A percentile compares a stretch with the other conserved stretches of the same genome.
These are phyloP conservation scores for Rattus norvegicus DNA, from an alignment of 2,113 vertebrate genomes.

Conservation along the genomic window DNA sequence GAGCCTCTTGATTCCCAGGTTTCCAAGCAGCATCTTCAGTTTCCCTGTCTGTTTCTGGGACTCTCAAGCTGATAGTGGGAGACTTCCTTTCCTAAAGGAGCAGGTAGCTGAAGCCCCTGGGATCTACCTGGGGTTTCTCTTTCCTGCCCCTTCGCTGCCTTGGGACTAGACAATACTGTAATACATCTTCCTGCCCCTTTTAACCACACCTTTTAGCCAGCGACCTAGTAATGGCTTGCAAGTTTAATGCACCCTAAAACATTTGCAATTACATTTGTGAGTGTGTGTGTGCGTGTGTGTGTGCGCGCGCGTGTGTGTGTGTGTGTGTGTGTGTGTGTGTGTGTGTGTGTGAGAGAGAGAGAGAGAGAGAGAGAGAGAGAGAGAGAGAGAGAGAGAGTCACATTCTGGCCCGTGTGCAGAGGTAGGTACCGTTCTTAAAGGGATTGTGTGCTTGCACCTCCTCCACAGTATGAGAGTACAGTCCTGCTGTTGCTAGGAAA, in stretches of 20 bases:
- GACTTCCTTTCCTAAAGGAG: not conserved
- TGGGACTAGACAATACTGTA: not conserved
- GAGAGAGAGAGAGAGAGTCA: not conserved
- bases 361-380: too few relatives aligned
- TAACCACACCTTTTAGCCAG: not conserved
- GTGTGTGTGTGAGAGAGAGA: not conserved
- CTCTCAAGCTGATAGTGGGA: not conserved
- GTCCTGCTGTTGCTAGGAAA: slow-evolving; percentile 11
- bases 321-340: not conserved
- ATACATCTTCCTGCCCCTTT: not conserved
- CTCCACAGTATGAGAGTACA: not conserved
- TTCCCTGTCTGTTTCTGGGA: not conserved
- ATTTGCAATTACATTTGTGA: not conserved
- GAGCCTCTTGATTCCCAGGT: not conserved
- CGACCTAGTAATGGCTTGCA: accelerated
- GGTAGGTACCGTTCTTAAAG: too few relatives aligned
- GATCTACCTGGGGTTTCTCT: not conserved
- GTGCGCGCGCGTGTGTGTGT: not conserved
- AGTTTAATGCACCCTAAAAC: not conserved
- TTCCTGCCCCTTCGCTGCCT: not conserved
- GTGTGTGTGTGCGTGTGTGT: not conserved
- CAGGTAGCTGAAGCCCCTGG: not conserved
- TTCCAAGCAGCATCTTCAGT: not conserved
- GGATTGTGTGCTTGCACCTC: not conserved
- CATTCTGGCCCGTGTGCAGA: not conserved